These are phyloP conservation scores for Oplegnathus fasciatus DNA, from an alignment of 2,113 vertebrate species.

Conservation along the genomic window DNA sequence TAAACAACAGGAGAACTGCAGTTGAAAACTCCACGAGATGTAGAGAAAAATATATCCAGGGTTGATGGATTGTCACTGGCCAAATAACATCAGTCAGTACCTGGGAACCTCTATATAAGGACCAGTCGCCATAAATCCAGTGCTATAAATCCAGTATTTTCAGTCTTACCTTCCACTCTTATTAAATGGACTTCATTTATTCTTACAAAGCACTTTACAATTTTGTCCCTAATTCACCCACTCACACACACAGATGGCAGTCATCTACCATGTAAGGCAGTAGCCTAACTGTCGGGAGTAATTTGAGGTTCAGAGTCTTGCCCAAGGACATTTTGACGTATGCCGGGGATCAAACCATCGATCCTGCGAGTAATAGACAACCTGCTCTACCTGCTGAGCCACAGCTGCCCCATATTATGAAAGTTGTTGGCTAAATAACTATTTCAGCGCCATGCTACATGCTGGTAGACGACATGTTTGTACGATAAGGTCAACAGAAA, in stretches of 20 bases:
- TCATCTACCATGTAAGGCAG: background rate
- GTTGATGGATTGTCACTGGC: conserved; percentile 22
- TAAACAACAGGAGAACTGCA: conserved; percentile 17
- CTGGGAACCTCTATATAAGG: background rate
- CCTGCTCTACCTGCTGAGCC: background rate
- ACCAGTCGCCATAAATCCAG: conserved; percentile 9
- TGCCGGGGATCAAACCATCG: background rate
- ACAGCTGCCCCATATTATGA: background rate
- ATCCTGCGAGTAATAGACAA: background rate
- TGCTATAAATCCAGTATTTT: conserved; percentile 1
- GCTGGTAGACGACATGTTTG: background rate
- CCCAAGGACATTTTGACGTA: conserved; percentile 9
- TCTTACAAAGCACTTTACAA: background rate
- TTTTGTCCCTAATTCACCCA: background rate
- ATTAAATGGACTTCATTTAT: background rate
- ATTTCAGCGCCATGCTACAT: background rate
- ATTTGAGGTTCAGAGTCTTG: background rate
- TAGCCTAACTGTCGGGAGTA: no score
- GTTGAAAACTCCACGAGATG: background rate
- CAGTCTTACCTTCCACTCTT: background rate
- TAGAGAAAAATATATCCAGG: conserved; percentile 9
- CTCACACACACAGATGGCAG: background rate
- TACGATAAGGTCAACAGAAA: background rate
- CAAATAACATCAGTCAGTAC: background rate
- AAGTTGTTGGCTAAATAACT: conserved; percentile 4